A percentile compares a stretch with the other conserved stretches of the same genome.
Evolutionary conservation across 2,797 vertebrate genomes (phyloP).

Genomic region (Chaunax sp.): DNA sequence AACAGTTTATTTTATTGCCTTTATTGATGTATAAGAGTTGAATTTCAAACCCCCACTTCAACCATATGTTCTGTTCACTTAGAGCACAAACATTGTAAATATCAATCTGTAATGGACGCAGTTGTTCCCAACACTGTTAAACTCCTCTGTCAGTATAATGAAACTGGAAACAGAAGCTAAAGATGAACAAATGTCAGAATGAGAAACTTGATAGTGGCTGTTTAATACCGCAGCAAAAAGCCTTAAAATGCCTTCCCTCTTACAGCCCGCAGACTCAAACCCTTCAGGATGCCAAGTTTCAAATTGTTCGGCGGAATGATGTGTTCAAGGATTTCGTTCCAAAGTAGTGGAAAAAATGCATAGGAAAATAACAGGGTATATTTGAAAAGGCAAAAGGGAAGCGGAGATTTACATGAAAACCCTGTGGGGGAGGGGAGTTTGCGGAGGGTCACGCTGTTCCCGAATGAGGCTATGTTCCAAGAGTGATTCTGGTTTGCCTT

Average conservation of each 20-base stretch:
- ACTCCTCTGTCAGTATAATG: constrained; percentile 53
- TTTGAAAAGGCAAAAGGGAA: constrained; percentile 48
- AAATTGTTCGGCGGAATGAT: constrained; percentile 47
- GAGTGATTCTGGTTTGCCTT: constrained; percentile 62
- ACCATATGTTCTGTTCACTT: constrained; percentile 24
- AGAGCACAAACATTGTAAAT: constrained; percentile 26
- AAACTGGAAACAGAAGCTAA: constrained; percentile 51
- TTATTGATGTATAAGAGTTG: constrained; percentile 23
- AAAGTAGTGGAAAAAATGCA: constrained; percentile 19
- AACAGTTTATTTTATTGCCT: constrained; percentile 15
- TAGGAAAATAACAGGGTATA: constrained; percentile 38
- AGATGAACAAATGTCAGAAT: constrained; percentile 57
- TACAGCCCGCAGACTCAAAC: constrained; percentile 46
- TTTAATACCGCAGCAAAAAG: constrained; percentile 54
- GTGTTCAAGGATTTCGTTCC: constrained; percentile 39
- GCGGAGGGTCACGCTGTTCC: constrained; percentile 59
- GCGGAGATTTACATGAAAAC: constrained; percentile 53
- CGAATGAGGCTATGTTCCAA: constrained; percentile 59
- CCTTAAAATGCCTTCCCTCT: constrained; percentile 52
- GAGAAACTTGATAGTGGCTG: constrained; percentile 52
- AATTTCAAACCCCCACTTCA: constrained; percentile 16
- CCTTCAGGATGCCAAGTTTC: constrained; percentile 50
- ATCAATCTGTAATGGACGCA: constrained; percentile 36
- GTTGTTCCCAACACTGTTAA: constrained; percentile 32
- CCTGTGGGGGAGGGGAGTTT: constrained; percentile 47